Percentiles rank a stretch among this genome's conserved stretches.
These are phyloP conservation scores for Picathartes gymnocephalus DNA, from an alignment of 2,113 vertebrate species.

Conservation along the genomic window DNA sequence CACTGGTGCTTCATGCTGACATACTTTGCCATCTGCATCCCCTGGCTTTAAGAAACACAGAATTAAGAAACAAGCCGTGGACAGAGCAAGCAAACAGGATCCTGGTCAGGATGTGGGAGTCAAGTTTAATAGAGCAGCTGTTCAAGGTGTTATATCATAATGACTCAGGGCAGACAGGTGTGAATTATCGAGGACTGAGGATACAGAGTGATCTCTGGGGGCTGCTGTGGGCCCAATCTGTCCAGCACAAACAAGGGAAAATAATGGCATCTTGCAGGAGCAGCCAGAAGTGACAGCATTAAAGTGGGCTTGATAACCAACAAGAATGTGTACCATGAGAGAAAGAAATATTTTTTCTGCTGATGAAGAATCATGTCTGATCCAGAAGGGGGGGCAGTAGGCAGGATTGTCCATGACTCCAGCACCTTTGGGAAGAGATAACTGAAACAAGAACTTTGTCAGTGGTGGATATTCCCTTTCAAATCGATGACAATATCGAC, in stretches of 20 bases:
- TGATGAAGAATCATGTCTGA: background rate
- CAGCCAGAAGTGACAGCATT: background rate
- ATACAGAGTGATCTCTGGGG: background rate
- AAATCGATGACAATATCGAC: background rate
- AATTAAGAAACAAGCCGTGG: background rate
- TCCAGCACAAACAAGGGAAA: background rate
- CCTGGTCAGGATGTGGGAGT: background rate
- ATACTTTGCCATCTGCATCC: background rate
- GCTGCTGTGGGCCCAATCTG: background rate
- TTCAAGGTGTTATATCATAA: background rate
- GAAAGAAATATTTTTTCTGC: background rate
- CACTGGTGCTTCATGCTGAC: background rate
- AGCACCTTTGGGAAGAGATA: background rate
- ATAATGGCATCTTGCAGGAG: background rate
- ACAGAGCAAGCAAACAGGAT: background rate
- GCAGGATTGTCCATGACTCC: background rate
- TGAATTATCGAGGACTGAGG: background rate
- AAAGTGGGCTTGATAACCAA: background rate
- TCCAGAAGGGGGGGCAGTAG: background rate
- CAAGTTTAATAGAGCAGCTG: background rate
- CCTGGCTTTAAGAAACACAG: background rate
- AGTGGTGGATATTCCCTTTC: background rate
- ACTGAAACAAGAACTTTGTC: background rate
- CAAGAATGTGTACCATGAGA: background rate
- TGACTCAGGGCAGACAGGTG: background rate